Percentiles rank a stretch among this genome's conserved stretches.
Evolutionary conservation across 2,888 invertebrate species (phyloP).

Genomic region (Drosophila suboccidentalis): DNA sequence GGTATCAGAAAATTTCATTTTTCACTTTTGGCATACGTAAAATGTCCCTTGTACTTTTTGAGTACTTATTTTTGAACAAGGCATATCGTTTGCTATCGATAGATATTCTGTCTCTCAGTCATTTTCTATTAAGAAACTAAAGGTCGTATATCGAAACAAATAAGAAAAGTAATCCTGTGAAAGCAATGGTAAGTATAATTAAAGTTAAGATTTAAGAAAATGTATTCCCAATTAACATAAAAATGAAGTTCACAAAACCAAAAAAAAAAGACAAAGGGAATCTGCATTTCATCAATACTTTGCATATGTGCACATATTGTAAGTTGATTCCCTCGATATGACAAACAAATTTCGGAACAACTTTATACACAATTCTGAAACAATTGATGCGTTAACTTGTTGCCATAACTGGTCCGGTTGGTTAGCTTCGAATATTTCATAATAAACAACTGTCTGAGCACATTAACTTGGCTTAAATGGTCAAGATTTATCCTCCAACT

Average conservation of each 20-base stretch:
- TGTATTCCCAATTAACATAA: not conserved
- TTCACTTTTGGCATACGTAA: no score
- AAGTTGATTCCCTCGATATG: not conserved
- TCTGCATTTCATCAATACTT: not conserved
- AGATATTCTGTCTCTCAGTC: not conserved
- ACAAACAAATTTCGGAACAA: not conserved
- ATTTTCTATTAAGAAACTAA: not conserved
- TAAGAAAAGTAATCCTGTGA: not conserved
- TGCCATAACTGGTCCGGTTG: not conserved
- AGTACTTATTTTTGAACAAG: no score
- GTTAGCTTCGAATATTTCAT: not conserved
- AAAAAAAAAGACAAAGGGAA: not conserved
- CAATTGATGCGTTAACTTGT: conserved; percentile 13
- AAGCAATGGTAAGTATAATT: not conserved
- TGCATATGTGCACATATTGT: not conserved
- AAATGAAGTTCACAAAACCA: not conserved
- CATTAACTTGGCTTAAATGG: conserved; percentile 10
- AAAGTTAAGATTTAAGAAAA: not conserved
- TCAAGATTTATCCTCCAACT: conserved; percentile 6
- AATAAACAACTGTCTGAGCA: conserved; percentile 10
- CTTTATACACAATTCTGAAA: not conserved
- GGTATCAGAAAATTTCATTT: no score
- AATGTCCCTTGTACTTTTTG: no score
- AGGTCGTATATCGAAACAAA: not conserved
- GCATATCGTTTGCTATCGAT: not conserved